Conservation (phyloP, 2,888 invertebrate genomes). For the Lomographa bimaculata region DNA sequence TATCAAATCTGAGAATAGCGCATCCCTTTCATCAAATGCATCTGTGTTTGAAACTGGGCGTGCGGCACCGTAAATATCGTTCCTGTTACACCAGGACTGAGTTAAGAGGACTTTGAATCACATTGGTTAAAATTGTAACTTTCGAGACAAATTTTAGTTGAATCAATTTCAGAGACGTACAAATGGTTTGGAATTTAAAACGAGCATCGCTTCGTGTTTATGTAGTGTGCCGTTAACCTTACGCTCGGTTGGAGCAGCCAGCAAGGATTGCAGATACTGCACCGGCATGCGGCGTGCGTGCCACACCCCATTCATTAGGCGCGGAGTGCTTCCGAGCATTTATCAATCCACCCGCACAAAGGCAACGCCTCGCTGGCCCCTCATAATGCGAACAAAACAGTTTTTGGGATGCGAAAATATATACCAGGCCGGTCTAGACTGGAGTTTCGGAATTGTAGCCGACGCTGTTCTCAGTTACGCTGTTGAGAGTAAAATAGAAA, state of each 20-base stretch:
- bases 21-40: slow-evolving; percentile 36
- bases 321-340: slow-evolving; percentile 81
- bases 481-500: too few relatives aligned
- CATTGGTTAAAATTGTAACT: too few relatives aligned
- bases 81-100: slow-evolving; percentile 27
- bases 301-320: slow-evolving; percentile 80
- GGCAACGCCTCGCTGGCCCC: slow-evolving; percentile 49
- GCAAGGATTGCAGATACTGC: slow-evolving; percentile 68
- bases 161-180: too few relatives aligned
- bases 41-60: slow-evolving; percentile 39
- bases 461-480: too few relatives aligned
- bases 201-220: background rate
- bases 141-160: too few relatives aligned
- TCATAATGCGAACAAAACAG: slow-evolving; percentile 35
- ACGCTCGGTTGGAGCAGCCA: slow-evolving; percentile 47
- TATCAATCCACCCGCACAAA: slow-evolving; percentile 73
- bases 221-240: slow-evolving; percentile 33
- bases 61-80: slow-evolving; percentile 58
- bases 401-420: slow-evolving; percentile 28
- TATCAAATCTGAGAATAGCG: slow-evolving; percentile 20
- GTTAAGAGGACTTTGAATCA: too few relatives aligned
- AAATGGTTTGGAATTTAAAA: too few relatives aligned
- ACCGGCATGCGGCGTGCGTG: slow-evolving; percentile 70
- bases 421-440: slow-evolving; percentile 9
- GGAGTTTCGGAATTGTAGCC: slow-evolving; percentile 5